Percentiles rank a stretch among this genome's conserved stretches.
Conservation (phyloP, 2,888 invertebrate genomes). For the Troides helena region DNA sequence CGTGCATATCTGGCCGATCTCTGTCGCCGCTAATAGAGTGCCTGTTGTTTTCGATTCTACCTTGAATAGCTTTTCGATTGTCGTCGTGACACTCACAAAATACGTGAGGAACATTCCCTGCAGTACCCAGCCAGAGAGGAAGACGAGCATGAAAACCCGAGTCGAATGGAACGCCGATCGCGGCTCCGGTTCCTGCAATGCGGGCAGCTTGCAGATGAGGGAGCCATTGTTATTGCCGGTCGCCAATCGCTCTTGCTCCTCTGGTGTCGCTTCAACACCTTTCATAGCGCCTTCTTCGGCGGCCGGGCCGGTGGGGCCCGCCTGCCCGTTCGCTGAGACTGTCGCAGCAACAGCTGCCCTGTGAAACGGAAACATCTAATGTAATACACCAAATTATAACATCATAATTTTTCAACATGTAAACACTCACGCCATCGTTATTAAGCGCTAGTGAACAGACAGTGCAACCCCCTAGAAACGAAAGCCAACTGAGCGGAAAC, state of each 20-base stretch:
- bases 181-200: conserved; percentile 77
- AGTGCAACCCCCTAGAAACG: conserved; percentile 31
- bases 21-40: conserved; percentile 92
- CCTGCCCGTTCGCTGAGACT: conserved; percentile 63
- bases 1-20: conserved; percentile 95
- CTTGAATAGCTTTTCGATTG: conserved; percentile 94
- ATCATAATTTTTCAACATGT: neutral
- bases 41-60: conserved; percentile 95
- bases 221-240: conserved; percentile 85
- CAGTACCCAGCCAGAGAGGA: conserved; percentile 91
- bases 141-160: conserved; percentile 92
- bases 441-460: conserved; percentile 32
- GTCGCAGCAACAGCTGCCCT: conserved; percentile 64
- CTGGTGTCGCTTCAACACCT: conserved; percentile 74
- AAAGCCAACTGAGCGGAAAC: conserved; percentile 45
- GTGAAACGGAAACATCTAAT: conserved; percentile 55
- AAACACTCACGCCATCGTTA: conserved; percentile 67
- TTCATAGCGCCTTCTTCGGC: conserved; percentile 71
- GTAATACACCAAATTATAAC: conserved; percentile 1
- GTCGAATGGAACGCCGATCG: conserved; percentile 90
- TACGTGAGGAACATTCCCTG: conserved; percentile 97
- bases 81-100: conserved; percentile 95
- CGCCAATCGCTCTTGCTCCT: conserved; percentile 74
- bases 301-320: conserved; percentile 63
- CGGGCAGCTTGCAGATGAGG: conserved; percentile 88